Percentiles rank a stretch among this genome's conserved stretches.
Evolutionary conservation across 2,797 vertebrate species (phyloP).

Genomic region (Chelonia mydas): DNA sequence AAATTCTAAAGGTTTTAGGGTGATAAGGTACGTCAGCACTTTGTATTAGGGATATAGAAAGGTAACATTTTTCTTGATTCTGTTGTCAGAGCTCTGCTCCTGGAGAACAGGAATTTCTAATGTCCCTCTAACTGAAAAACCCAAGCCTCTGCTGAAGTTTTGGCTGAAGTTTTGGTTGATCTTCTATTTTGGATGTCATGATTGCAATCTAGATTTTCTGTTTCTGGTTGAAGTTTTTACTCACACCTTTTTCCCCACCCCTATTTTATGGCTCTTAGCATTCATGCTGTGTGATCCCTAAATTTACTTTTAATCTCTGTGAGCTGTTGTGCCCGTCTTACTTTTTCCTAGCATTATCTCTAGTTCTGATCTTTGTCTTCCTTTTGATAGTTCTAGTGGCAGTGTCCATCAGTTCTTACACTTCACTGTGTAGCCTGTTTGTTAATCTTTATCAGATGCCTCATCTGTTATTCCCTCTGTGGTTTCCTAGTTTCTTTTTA

Average conservation of each 20-base stretch:
- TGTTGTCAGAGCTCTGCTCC: not conserved
- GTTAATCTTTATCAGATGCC: not conserved
- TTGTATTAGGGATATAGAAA: constrained; percentile 2
- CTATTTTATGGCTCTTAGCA: not conserved
- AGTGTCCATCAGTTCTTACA: not conserved
- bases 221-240: not conserved
- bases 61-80: not conserved
- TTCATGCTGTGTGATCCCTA: not conserved
- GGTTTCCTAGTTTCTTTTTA: not conserved
- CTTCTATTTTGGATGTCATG: not conserved
- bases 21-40: not conserved
- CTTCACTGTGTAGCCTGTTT: not conserved
- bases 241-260: not conserved
- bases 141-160: not conserved
- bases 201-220: not conserved
- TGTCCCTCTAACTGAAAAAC: not conserved
- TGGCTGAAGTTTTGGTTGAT: not conserved
- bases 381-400: not conserved
- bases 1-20: not conserved
- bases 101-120: not conserved
- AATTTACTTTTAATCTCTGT: not conserved
- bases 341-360: not conserved
- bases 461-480: not conserved
- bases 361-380: not conserved
- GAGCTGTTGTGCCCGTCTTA: not conserved